These are phyloP conservation scores for Nothoprocta perdicaria DNA, from an alignment of 2,113 vertebrate genomes.

Conservation along the genomic window DNA sequence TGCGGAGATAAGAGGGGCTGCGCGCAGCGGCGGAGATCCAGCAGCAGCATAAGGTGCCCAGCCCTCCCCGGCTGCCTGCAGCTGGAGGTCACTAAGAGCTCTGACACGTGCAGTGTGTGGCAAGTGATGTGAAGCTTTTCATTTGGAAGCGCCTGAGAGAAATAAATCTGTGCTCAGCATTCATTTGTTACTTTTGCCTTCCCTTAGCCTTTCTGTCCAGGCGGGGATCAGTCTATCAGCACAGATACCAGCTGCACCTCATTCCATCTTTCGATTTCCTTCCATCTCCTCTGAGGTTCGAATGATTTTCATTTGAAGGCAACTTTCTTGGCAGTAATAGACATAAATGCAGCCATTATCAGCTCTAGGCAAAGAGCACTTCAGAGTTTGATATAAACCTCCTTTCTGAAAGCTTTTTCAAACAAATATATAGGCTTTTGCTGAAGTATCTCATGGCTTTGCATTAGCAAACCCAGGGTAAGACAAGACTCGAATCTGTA, in stretches of 20 bases:
- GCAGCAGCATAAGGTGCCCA: background rate
- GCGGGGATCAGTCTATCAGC: background rate
- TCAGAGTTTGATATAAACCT: constrained; percentile 16
- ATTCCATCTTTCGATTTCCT: background rate
- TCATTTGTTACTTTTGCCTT: background rate
- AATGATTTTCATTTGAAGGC: background rate
- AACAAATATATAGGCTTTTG: background rate
- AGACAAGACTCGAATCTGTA: background rate
- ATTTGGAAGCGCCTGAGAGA: background rate
- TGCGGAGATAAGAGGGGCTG: background rate
- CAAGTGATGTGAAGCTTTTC: background rate
- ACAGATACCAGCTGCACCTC: background rate
- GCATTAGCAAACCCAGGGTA: background rate
- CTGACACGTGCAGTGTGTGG: background rate
- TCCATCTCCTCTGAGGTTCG: background rate
- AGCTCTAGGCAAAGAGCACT: background rate
- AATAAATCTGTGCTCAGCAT: background rate
- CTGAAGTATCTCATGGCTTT: constrained; percentile 9
- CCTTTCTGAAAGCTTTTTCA: constrained; percentile 16
- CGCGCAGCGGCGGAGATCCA: background rate
- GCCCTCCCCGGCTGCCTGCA: background rate
- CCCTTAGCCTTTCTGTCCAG: background rate
- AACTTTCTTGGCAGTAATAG: background rate
- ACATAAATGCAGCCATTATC: constrained; percentile 30
- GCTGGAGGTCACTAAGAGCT: background rate